Percentiles rank a stretch among this genome's conserved stretches.
These are phyloP conservation scores for Scomber scombrus DNA, from an alignment of 2,113 vertebrate genomes.

Conservation along the genomic window DNA sequence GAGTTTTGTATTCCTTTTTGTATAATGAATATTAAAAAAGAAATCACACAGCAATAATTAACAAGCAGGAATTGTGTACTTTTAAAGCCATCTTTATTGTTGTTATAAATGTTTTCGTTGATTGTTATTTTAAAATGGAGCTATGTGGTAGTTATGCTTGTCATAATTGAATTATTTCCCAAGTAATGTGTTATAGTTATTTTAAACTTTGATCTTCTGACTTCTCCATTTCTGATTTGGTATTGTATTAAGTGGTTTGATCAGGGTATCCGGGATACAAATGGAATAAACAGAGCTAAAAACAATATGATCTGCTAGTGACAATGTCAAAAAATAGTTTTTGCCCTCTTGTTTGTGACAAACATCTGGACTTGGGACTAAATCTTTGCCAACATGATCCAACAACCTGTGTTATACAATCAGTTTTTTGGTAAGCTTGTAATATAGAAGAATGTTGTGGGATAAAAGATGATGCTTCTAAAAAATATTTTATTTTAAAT, in stretches of 20 bases:
- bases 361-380: conserved; percentile 24
- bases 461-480: conserved; percentile 18
- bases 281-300: conserved; percentile 52
- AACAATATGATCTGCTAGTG: conserved; percentile 4
- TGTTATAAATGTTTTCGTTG: conserved; percentile 44
- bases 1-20: conserved; percentile 67
- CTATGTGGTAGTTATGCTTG: conserved; percentile 36
- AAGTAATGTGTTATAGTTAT: conserved; percentile 45
- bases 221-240: conserved; percentile 35
- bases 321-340: conserved; percentile 15
- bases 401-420: conserved; percentile 38
- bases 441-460: conserved; percentile 27
- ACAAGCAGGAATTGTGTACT: conserved; percentile 73
- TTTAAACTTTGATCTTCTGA: conserved; percentile 25
- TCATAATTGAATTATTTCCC: conserved; percentile 38
- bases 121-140: conserved; percentile 62
- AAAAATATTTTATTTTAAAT: conserved; percentile 35
- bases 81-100: conserved; percentile 79
- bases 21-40: conserved; percentile 45
- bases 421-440: conserved; percentile 42
- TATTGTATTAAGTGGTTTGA: conserved; percentile 64
- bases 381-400: conserved; percentile 32
- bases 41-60: conserved; percentile 78
- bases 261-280: conserved; percentile 76
- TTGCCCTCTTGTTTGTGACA: conserved; percentile 26